phyloP scores from a whole-genome alignment of 2,113 vertebrate species.

The Galeopterus variegatus region DNA sequence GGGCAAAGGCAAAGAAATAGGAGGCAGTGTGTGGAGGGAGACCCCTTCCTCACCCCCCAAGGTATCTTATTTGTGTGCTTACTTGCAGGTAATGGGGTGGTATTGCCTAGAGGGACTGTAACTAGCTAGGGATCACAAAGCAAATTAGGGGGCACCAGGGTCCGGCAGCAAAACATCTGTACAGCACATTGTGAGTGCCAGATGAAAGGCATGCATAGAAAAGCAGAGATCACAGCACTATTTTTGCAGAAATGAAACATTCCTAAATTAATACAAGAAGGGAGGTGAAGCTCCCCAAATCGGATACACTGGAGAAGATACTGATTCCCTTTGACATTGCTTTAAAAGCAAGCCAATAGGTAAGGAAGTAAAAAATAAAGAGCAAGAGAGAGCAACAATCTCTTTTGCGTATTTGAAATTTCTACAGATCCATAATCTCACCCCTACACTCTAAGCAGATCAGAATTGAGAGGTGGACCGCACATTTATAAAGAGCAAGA shows the following conservation, averaged over 20 bases:
- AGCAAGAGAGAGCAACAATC: accelerated
- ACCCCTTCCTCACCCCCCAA: background rate
- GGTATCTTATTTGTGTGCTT: background rate
- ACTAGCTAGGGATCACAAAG: slow-evolving; percentile 50
- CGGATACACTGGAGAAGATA: background rate
- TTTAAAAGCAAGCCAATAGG: background rate
- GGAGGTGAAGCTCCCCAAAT: slow-evolving; percentile 52
- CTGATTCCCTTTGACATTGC: background rate
- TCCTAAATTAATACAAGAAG: slow-evolving; percentile 75
- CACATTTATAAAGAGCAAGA: background rate
- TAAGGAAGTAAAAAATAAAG: background rate
- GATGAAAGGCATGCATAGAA: slow-evolving; percentile 77
- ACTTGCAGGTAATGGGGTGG: slow-evolving; percentile 43
- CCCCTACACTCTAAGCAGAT: background rate
- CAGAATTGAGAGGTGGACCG: background rate
- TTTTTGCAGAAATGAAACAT: slow-evolving; percentile 77
- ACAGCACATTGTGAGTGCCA: slow-evolving; percentile 68
- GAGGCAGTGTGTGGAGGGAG: background rate
- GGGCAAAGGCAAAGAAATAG: background rate
- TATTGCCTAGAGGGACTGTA: slow-evolving; percentile 2
- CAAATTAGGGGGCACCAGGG: slow-evolving; percentile 71
- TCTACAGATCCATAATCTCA: background rate
- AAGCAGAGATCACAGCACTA: slow-evolving; percentile 76
- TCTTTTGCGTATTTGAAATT: background rate
- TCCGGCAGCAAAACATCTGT: slow-evolving; percentile 78